Conservation (phyloP, 37 sponge, comb jelly and placozoan species). For the Bolinopsis microptera region DNA sequence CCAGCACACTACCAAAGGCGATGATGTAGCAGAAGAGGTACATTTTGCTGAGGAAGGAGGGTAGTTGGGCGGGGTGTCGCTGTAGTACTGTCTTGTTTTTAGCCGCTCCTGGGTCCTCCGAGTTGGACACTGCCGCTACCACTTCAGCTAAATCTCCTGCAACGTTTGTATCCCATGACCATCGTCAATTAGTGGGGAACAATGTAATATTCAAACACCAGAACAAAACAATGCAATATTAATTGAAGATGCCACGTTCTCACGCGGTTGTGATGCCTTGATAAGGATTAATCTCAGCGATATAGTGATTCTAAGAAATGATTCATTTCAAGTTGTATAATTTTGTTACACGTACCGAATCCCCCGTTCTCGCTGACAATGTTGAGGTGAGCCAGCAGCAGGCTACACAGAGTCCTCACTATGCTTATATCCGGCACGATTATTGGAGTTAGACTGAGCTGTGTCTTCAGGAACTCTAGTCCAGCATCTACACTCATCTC, state of each 20-base stretch:
- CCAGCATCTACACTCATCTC: slow-evolving; percentile 70
- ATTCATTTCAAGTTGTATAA: background rate
- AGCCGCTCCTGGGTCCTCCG: background rate
- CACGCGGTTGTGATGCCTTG: too few relatives aligned
- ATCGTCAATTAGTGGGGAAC: too few relatives aligned
- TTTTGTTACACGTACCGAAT: background rate
- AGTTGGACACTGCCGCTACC: background rate
- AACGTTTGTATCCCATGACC: too few relatives aligned
- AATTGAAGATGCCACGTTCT: background rate
- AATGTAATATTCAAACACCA: too few relatives aligned
- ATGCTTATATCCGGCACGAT: slow-evolving; percentile 66
- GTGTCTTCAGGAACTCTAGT: slow-evolving; percentile 67
- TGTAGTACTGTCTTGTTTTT: slow-evolving; percentile 52
- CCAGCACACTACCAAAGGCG: slow-evolving; percentile 75
- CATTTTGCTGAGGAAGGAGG: slow-evolving; percentile 64
- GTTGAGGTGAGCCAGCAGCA: slow-evolving; percentile 52
- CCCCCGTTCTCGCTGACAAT: slow-evolving; percentile 43
- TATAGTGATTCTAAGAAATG: too few relatives aligned
- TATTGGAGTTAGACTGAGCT: slow-evolving; percentile 48
- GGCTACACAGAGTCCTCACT: slow-evolving; percentile 68
- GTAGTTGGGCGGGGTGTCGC: slow-evolving; percentile 45
- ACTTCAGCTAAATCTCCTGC: slow-evolving; percentile 15
- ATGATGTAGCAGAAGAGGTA: slow-evolving; percentile 75
- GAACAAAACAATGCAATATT: background rate
- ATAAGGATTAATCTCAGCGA: too few relatives aligned